Evolutionary conservation across 2,888 invertebrate species (phyloP), one percentile per base, ranked within the genome.

Genomic region (Flexamia atlantica): DNA sequence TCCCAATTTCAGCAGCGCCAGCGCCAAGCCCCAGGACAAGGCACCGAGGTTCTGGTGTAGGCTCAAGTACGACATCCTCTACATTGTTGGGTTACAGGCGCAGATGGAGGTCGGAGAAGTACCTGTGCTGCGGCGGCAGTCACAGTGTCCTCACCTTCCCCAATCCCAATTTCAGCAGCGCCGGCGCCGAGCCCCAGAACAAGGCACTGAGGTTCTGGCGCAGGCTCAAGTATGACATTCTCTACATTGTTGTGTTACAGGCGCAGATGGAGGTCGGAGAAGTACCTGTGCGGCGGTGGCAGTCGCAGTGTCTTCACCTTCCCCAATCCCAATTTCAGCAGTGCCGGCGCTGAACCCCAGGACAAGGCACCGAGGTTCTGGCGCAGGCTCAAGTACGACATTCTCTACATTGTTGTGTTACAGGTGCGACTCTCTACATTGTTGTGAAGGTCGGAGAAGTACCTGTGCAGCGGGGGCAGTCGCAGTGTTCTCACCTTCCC

Each of bases 251-350:
- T 74, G 46, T 70, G 25, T 64, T 89, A 92, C 88, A 90, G 91
- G 87, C 79, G 57, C n/a, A 88, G 91, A 88, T 89, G 90, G 89
- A 88, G 89, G 87, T 87, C 91, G 85, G 89, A 89, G 68, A 91
- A 93, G 90, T 91, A 92, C 89, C 90, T 92, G 89, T 87, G 92
- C 89, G 90, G 92, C 85, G 91, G 92, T 5, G 92, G 92, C 36
- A 92, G 95, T 25, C 92, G 94, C 87, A 95, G 95, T 64, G 95
- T 96, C 28, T 92, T 97, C 88, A 96, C 96, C 0, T 97, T 97
- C 90, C 95, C 97, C 70, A 97, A 98, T 91, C 97, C 97, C 3
- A 97, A 97, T 89, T 98, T 97, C 89, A 89, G 89, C 17, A 90
- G 91, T 3, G 87, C 88, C 42, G 89, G 88, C 87, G 87, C 90